A percentile compares a stretch with the other conserved stretches of the same genome.
These are phyloP conservation scores for Coregonus suidteri DNA, from an alignment of 2,797 vertebrate species.

Conservation along the genomic window DNA sequence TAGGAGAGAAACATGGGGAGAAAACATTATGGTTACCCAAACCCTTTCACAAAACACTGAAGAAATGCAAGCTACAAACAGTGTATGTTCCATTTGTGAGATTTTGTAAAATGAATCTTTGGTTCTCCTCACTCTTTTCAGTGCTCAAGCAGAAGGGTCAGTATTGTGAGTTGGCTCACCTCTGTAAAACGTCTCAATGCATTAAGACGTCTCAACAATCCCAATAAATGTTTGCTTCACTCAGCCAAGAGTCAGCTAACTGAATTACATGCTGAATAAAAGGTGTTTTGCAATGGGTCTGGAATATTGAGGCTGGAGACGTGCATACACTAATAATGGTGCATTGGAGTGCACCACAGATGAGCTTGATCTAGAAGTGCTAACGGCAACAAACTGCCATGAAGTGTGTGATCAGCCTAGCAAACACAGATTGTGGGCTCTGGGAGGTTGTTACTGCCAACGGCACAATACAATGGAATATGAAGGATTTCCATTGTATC, in stretches of 20 bases:
- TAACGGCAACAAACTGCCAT: neutral
- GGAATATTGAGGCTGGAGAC: neutral
- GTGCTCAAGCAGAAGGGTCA: neutral
- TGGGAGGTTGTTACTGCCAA: neutral
- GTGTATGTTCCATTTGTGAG: neutral
- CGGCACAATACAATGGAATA: neutral
- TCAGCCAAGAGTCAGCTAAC: slow-evolving; percentile 11
- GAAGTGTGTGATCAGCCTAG: neutral
- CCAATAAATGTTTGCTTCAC: neutral
- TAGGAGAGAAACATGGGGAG: neutral
- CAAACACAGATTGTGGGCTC: no score
- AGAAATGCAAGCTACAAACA: neutral
- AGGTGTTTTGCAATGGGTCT: neutral
- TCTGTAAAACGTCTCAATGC: slow-evolving; percentile 19
- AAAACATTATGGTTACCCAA: neutral
- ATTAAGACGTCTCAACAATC: slow-evolving; percentile 39
- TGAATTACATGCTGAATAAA: slow-evolving; percentile 17
- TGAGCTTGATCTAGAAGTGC: neutral
- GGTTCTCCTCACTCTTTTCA: neutral
- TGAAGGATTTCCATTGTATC: neutral
- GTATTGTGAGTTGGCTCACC: slow-evolving; percentile 3
- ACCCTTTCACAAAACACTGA: neutral
- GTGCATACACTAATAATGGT: neutral
- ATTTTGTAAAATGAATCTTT: slow-evolving; percentile 10
- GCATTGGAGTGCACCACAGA: neutral